Conservation (phyloP, 2,113 vertebrate species). For the Scolopax mira region DNA sequence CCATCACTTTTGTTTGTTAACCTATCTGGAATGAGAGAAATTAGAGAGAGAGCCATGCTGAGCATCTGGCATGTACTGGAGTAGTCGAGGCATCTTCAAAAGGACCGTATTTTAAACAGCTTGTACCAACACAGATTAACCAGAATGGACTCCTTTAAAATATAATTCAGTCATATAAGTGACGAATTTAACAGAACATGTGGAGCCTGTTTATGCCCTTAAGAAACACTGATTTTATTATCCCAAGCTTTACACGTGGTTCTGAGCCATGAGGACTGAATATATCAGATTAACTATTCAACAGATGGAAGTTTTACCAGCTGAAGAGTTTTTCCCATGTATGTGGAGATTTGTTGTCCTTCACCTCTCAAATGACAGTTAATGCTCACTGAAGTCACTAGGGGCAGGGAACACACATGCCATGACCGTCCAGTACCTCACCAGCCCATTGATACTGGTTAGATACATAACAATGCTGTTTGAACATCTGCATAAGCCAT, state of each 20-base stretch:
- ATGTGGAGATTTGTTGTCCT: not conserved
- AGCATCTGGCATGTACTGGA: conserved; percentile 20
- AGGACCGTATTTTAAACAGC: not conserved
- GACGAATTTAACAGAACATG: conserved; percentile 8
- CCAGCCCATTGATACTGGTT: not conserved
- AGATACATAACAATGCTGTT: fast-evolving
- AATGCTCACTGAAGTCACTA: not conserved
- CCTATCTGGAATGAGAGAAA: conserved; percentile 8
- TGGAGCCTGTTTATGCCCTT: not conserved
- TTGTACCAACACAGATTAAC: not conserved
- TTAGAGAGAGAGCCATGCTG: not conserved
- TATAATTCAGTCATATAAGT: not conserved
- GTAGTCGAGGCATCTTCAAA: not conserved
- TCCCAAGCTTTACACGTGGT: not conserved
- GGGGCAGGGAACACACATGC: not conserved
- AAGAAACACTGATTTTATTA: conserved; percentile 31
- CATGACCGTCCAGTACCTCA: not conserved
- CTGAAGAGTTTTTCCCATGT: not conserved
- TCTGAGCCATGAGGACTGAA: not conserved
- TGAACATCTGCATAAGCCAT: not conserved
- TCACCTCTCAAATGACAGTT: not conserved
- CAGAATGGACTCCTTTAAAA: not conserved
- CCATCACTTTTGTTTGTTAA: conserved; percentile 51
- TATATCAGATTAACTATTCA: not conserved
- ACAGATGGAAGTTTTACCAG: not conserved